These are phyloP conservation scores for Drosophila borborema DNA, from an alignment of 2,888 invertebrate genomes.

Conservation along the genomic window DNA sequence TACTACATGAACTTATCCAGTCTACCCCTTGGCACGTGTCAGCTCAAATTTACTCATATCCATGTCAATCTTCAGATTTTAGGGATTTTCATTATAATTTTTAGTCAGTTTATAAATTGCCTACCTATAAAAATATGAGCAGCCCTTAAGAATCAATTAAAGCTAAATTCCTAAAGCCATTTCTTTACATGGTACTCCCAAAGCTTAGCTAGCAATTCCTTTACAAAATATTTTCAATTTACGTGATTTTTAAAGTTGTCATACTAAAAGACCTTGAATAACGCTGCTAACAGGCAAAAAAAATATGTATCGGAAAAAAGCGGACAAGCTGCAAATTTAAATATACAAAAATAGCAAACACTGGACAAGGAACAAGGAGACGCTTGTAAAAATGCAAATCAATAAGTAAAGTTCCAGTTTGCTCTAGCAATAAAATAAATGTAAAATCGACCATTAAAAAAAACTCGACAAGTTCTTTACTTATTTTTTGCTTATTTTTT, in stretches of 20 bases:
- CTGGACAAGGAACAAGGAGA: slow-evolving; percentile 59
- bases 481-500: slow-evolving; percentile 16
- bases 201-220: no score
- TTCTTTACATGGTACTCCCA: no score
- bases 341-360: slow-evolving; percentile 75
- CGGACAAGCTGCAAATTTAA: slow-evolving; percentile 63
- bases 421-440: slow-evolving; percentile 74
- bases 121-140: no score
- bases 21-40: no score
- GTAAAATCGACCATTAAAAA: slow-evolving; percentile 70
- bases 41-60: not conserved
- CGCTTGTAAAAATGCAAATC: slow-evolving; percentile 78
- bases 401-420: slow-evolving; percentile 73
- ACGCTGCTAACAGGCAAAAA: slow-evolving; percentile 22
- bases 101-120: no score
- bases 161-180: not conserved
- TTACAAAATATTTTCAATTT: not conserved
- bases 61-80: not conserved
- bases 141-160: not conserved
- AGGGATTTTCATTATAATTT: not conserved
- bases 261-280: slow-evolving; percentile 48
- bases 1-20: no score
- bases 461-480: slow-evolving; percentile 57
- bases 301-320: slow-evolving; percentile 8
- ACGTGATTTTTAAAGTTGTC: slow-evolving; percentile 29